Conservation (phyloP, 2,113 vertebrate species). For the Ploceus nigricollis region DNA sequence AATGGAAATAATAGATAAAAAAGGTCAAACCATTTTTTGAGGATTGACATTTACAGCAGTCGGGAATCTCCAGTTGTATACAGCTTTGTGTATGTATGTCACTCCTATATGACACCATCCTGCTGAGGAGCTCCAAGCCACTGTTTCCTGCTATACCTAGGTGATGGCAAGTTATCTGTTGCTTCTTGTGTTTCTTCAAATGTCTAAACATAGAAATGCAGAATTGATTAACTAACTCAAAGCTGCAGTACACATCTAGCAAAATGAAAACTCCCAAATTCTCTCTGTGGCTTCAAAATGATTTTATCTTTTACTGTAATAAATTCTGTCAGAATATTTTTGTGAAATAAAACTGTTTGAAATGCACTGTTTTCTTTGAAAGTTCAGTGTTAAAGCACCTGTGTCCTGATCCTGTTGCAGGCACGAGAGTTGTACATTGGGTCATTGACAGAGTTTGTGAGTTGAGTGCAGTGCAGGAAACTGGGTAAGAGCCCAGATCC, state of each 20-base stretch:
- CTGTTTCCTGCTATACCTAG: not conserved
- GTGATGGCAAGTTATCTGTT: not conserved
- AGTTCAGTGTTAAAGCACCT: not conserved
- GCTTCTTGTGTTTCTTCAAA: not conserved
- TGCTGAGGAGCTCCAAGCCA: not conserved
- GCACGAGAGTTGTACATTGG: fast-evolving
- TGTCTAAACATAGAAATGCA: not conserved
- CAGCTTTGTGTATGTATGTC: conserved; percentile 15
- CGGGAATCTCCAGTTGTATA: conserved; percentile 4
- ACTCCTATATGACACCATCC: not conserved
- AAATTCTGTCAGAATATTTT: not conserved
- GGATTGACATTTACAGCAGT: conserved; percentile 13
- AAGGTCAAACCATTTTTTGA: conserved; percentile 36
- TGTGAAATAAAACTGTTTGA: not conserved
- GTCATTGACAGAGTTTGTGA: not conserved
- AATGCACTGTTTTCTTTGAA: not conserved
- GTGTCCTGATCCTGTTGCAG: not conserved
- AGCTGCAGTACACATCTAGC: not conserved
- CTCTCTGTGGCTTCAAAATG: not conserved
- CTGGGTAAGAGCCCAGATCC: not conserved
- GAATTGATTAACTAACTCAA: not conserved
- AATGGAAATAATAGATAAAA: conserved; percentile 38
- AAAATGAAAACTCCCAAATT: not conserved
- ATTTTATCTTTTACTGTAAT: not conserved
- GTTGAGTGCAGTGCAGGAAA: not conserved